These are phyloP conservation scores for Esperia sulphurella DNA, from an alignment of 2,888 invertebrate genomes.

Conservation along the genomic window DNA sequence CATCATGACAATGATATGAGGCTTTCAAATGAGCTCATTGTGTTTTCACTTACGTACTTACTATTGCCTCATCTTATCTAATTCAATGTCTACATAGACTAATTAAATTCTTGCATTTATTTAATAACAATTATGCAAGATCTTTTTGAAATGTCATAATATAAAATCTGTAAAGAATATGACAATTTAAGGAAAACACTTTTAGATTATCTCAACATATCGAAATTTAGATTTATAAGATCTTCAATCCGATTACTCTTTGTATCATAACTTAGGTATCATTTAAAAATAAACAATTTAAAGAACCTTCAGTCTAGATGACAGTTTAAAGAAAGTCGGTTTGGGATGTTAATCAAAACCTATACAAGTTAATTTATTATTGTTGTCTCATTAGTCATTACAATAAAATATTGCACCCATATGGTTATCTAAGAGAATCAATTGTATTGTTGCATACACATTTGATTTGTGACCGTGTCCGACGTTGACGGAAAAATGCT, in stretches of 20 bases:
- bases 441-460: slow-evolving; percentile 14
- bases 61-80: slow-evolving; percentile 38
- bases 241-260: too few relatives aligned
- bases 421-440: slow-evolving; percentile 9
- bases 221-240: too few relatives aligned
- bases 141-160: background rate
- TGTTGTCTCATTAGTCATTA: background rate
- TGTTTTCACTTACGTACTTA: slow-evolving; percentile 56
- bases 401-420: background rate
- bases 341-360: background rate
- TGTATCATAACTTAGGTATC: too few relatives aligned
- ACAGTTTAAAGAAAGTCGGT: background rate
- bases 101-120: slow-evolving; percentile 1
- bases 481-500: slow-evolving; percentile 47
- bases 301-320: too few relatives aligned
- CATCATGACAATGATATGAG: slow-evolving; percentile 36
- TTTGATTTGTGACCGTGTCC: slow-evolving; percentile 28
- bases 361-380: background rate
- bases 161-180: background rate
- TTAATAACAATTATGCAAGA: too few relatives aligned
- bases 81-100: slow-evolving; percentile 14
- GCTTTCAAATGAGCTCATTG: slow-evolving; percentile 47
- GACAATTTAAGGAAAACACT: too few relatives aligned
- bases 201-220: too few relatives aligned
- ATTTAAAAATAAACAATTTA: too few relatives aligned